These are phyloP conservation scores for Leucoraja erinaceus DNA, from an alignment of 2,113 vertebrate species.

Conservation along the genomic window DNA sequence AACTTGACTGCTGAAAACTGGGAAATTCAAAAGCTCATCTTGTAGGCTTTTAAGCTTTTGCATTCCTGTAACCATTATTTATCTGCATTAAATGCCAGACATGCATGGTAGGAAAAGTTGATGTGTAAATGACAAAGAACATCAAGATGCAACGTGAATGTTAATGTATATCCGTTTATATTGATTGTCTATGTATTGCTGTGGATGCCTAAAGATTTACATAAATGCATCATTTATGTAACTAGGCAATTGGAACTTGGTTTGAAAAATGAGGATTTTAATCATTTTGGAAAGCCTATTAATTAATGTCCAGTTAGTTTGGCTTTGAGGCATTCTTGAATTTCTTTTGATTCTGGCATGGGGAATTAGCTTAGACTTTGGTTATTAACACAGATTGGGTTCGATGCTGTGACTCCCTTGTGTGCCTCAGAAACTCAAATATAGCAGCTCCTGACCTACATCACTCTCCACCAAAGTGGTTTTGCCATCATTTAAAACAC, in stretches of 20 bases:
- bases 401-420: not conserved
- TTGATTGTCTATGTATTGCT: not conserved
- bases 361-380: not conserved
- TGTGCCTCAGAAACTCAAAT: not conserved
- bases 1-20: not conserved
- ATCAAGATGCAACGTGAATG: not conserved
- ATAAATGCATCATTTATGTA: not conserved
- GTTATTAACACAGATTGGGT: not conserved
- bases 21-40: constrained; percentile 10
- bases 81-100: not conserved
- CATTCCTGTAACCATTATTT: constrained; percentile 7
- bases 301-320: not conserved
- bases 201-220: not conserved
- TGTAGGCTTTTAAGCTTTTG: not conserved
- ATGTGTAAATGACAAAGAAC: not conserved
- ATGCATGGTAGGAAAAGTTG: not conserved
- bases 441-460: not conserved
- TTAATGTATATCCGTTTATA: not conserved
- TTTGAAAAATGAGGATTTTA: constrained; percentile 20
- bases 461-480: not conserved
- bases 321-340: not conserved
- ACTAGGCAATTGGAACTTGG: not conserved
- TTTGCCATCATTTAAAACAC: not conserved
- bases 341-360: not conserved
- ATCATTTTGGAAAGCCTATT: not conserved